Evolutionary conservation across 1,140 invertebrate genomes (phyloP), one percentile per base, ranked within the genome.

Genomic region (Dendrolimus kikuchii): DNA sequence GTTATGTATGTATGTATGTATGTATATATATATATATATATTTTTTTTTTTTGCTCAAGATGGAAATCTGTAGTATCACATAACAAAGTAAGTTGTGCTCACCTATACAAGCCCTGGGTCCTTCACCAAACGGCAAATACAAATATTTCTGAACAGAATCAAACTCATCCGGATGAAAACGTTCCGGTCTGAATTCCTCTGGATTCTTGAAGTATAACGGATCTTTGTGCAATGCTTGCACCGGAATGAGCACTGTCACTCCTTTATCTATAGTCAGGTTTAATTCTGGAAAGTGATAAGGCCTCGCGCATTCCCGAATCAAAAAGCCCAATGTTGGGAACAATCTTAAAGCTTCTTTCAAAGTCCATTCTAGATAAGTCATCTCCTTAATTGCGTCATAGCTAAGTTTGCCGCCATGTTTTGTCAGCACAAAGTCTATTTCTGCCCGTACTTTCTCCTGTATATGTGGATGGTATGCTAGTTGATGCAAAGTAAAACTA

Each of bases 401-500:
- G 39, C 75, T 75, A 5, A 88, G 47, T 49, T 74, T 62, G 1
- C 77, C 76, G 40, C 73, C 51, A 55, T 88, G 63, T 42, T 77
- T 77, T 2, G 74, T 67, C n/a, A 87, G 57, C 7, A 86, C 75
- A 9, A 68, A 59, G 40, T 89, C 82, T 2, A 93, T 87, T 71
- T 93, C 91, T 8, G 87, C 70, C 37, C 88, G 84, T 4, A 91
- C 62, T 66, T 83, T 87, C 2, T 88, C 72, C 65, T 93, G 92
- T 7, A 90, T 74, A 2, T 90, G 87, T 4, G 84, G 87, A 67
- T 92, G 74, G 23, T 75, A 66, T 0, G 91, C 89, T 7, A 94
- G 76, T 57, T 89, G 78, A 60, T 90, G 90, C 4, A 89, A 53
- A 0, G 86, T 74, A 55, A 84, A 90, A 36, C 86, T 80, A 5